phyloP scores from a whole-genome alignment of 2,113 vertebrate genomes.

The Sinosuthora webbiana region DNA sequence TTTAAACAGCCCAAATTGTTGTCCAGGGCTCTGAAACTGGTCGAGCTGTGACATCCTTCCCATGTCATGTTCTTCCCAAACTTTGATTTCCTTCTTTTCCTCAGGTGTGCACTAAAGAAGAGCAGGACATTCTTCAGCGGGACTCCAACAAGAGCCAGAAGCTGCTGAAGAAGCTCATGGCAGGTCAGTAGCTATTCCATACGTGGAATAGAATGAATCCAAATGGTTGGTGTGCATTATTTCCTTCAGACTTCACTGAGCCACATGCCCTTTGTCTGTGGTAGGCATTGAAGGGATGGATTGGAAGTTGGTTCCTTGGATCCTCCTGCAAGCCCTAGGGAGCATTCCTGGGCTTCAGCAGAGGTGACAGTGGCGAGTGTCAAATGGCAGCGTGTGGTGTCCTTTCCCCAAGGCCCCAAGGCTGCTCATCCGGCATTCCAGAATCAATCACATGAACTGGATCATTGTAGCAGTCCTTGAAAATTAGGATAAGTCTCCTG shows the following conservation, averaged over 20 bases:
- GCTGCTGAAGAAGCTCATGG: constrained; percentile 92
- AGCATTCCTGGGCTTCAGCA: not conserved
- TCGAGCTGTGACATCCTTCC: not conserved
- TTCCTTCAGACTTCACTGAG: not conserved
- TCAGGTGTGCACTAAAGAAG: constrained; percentile 94
- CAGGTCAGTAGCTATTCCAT: constrained; percentile 72
- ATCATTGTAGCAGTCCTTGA: not conserved
- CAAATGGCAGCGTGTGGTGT: not conserved
- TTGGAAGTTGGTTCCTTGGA: not conserved
- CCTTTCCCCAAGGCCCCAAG: not conserved
- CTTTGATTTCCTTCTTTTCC: not conserved
- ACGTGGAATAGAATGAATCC: not conserved
- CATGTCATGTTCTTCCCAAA: not conserved
- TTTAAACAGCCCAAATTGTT: not conserved
- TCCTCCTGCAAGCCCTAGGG: not conserved
- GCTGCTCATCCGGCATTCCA: not conserved
- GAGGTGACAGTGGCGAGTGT: not conserved
- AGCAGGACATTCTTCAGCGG: constrained; percentile 90
- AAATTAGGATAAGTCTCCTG: constrained; percentile 7
- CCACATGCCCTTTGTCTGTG: not conserved
- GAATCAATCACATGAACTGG: not conserved
- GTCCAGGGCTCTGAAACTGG: not conserved
- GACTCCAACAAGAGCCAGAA: constrained; percentile 99
- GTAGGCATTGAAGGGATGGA: not conserved
- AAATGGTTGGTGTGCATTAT: not conserved